Evolutionary conservation across 2,797 vertebrate species (phyloP).

Genomic region (Podarcis lilfordi): DNA sequence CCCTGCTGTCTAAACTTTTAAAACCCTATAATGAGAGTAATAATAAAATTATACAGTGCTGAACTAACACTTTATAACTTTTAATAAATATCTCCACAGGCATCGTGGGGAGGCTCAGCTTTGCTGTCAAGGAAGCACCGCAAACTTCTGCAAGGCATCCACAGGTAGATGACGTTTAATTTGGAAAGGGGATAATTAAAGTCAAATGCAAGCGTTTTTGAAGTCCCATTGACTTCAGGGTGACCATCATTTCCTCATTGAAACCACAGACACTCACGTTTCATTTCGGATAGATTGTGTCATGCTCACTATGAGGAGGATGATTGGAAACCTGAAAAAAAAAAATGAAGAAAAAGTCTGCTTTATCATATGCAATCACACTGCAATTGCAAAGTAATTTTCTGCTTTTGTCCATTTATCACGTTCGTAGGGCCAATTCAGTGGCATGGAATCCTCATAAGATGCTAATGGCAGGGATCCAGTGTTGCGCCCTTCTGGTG

Average conservation of each 20-base stretch:
- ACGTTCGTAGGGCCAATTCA: constrained; percentile 79
- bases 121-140: constrained; percentile 83
- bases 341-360: not conserved
- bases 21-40: not conserved
- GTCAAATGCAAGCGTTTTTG: not conserved
- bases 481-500: constrained; percentile 87
- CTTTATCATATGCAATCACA: not conserved
- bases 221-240: not conserved
- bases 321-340: not conserved
- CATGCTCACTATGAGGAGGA: not conserved
- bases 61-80: constrained; percentile 34
- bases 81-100: constrained; percentile 76
- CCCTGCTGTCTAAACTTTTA: constrained; percentile 6
- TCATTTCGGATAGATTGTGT: not conserved
- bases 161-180: constrained; percentile 76
- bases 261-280: not conserved
- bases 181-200: not conserved
- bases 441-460: constrained; percentile 91
- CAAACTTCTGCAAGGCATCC: constrained; percentile 82
- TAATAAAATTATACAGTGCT: not conserved
- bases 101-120: constrained; percentile 89
- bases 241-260: not conserved
- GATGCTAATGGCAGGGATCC: constrained; percentile 88
- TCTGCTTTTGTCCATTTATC: not conserved
- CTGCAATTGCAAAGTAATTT: not conserved